Conservation (phyloP, 2,113 vertebrate genomes). For the Galemys pyrenaicus region DNA sequence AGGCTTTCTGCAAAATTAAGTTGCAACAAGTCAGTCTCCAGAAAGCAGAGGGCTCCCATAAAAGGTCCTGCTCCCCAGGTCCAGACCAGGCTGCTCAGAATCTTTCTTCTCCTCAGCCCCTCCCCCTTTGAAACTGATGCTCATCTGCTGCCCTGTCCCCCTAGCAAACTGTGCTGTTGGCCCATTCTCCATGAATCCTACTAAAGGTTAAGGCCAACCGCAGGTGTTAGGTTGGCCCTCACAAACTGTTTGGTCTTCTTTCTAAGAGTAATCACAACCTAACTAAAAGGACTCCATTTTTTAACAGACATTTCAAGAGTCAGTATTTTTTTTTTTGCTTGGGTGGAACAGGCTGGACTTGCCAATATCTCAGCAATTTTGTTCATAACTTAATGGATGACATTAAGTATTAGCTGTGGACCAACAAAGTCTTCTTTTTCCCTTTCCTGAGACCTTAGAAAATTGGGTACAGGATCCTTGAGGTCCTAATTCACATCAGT, state of each 20-base stretch:
- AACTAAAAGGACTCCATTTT: neutral
- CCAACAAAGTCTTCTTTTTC: neutral
- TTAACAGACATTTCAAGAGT: constrained; percentile 4
- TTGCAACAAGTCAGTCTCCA: neutral
- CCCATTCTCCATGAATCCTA: neutral
- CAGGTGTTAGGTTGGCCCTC: neutral
- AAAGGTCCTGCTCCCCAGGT: neutral
- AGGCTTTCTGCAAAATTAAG: neutral
- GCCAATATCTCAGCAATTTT: neutral
- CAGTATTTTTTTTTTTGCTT: neutral
- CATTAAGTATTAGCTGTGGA: neutral
- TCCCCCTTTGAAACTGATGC: neutral
- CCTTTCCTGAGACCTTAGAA: neutral
- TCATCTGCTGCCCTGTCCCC: neutral
- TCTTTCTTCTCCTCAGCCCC: neutral
- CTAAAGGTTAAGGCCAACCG: neutral
- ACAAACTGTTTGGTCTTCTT: neutral
- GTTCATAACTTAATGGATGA: neutral
- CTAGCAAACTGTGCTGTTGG: neutral
- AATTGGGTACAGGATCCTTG: neutral
- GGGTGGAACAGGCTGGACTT: neutral
- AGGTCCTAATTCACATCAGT: neutral
- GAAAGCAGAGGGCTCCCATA: neutral
- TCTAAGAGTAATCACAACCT: neutral
- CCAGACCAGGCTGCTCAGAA: neutral